These are phyloP conservation scores for Mantis religiosa DNA, from an alignment of 2,888 invertebrate species.

Conservation along the genomic window DNA sequence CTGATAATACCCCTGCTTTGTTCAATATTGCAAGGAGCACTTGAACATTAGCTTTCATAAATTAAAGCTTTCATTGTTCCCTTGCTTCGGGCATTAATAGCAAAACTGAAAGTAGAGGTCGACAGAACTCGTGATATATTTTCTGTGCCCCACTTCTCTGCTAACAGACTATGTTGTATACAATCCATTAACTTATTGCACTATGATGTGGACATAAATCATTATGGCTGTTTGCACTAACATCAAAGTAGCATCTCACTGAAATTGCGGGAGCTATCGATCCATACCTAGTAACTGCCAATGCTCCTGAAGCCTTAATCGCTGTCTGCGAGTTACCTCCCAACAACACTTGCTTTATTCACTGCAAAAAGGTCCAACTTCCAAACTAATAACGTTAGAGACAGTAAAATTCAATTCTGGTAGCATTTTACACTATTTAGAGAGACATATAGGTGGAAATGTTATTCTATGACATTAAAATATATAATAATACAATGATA, in stretches of 20 bases:
- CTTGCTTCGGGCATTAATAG: background rate
- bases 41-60: background rate
- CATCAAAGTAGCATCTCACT: background rate
- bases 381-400: no score
- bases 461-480: no score
- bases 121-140: background rate
- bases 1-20: background rate
- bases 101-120: background rate
- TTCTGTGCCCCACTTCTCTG: background rate
- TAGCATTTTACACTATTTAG: no score
- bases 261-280: background rate
- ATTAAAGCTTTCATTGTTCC: background rate
- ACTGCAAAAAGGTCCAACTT: no score
- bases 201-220: background rate
- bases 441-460: no score
- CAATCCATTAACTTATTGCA: background rate
- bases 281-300: no score
- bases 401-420: no score
- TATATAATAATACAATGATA: no score
- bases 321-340: no score
- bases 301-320: no score
- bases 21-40: background rate
- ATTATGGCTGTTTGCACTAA: background rate
- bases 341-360: no score
- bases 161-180: background rate